Base-by-base conservation (phyloP, 1,140 invertebrate species). In the Hestina assimilis region DNA sequence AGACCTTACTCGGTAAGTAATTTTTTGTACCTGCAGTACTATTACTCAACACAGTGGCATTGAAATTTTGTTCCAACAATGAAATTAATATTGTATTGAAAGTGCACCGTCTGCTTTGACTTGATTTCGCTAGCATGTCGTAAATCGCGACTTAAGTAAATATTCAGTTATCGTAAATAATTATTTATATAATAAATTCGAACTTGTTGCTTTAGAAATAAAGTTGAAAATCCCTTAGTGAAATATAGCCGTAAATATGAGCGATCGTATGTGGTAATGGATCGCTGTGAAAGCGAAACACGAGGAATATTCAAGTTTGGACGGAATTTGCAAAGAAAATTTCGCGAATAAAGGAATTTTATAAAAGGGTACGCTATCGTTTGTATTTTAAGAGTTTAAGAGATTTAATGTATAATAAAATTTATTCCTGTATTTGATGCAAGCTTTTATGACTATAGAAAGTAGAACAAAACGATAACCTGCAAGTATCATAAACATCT, bases 61-160 rank as follows among this genome's bases (percentile, higher is more conserved):
- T n/a, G n/a, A n/a, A n/a, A n/a, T n/a, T n/a, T n/a, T n/a, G n/a
- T n/a, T n/a, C n/a, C n/a, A n/a, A n/a, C n/a, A n/a, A n/a, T n/a
- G n/a, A n/a, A n/a, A n/a, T n/a, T n/a, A n/a, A n/a, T n/a, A n/a
- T 35, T 8, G 14, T 15, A 12, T 9, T 9, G 11, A 35, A 48
- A 35, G 26, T 35, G 46, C 46, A 48, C 8, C 29, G 29, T 35
- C 19, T 35, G 46, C 31, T 48, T 6, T 23, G 9, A 21, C 46
- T 14, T 21, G 14, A 48, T 48, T 35, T 38, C 31, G 20, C 29
- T 33, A 48, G 12, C 46, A 48, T 31, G 23, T 33, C 46, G 20
- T 48, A 48, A 48, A 48, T 35, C 31, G 29, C 11, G 46, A 35
- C 46, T 45, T 28, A 8, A n/a, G 31, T 48, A 48, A 48, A 48